These are phyloP conservation scores for Phyllotis vaccarum DNA, from an alignment of 2,797 vertebrate genomes.

Conservation along the genomic window DNA sequence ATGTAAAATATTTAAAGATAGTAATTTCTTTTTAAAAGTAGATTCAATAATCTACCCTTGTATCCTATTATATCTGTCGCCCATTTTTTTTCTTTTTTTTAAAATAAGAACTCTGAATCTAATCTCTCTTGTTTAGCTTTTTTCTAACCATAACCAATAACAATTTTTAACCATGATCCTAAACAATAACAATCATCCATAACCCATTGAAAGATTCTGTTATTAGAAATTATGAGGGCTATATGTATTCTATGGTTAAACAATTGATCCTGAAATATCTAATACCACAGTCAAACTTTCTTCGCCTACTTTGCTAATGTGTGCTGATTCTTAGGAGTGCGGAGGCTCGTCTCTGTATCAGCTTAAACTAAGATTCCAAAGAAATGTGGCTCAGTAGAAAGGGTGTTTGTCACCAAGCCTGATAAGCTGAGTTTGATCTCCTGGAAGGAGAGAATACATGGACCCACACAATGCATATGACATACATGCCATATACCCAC, in stretches of 20 bases:
- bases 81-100: too few species aligned
- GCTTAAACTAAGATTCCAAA: neutral
- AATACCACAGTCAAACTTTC: neutral
- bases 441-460: neutral
- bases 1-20: too few species aligned
- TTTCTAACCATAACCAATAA: too few species aligned
- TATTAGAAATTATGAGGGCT: neutral
- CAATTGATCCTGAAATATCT: slow-evolving; percentile 35
- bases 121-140: too few species aligned
- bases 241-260: slow-evolving; percentile 6
- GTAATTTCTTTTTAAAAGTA: too few species aligned
- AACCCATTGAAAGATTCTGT: too few species aligned
- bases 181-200: too few species aligned
- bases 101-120: too few species aligned
- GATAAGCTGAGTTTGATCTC: neutral
- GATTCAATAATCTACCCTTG: too few species aligned
- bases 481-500: neutral
- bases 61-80: too few species aligned
- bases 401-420: neutral
- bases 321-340: neutral
- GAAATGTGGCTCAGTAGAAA: neutral
- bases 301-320: slow-evolving; percentile 40
- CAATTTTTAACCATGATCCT: too few species aligned
- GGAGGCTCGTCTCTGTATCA: neutral
- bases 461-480: neutral